Percentiles rank a stretch among this genome's conserved stretches.
Evolutionary conservation across 2,888 invertebrate genomes (phyloP).

Genomic region (Strigamia transsilvanica): DNA sequence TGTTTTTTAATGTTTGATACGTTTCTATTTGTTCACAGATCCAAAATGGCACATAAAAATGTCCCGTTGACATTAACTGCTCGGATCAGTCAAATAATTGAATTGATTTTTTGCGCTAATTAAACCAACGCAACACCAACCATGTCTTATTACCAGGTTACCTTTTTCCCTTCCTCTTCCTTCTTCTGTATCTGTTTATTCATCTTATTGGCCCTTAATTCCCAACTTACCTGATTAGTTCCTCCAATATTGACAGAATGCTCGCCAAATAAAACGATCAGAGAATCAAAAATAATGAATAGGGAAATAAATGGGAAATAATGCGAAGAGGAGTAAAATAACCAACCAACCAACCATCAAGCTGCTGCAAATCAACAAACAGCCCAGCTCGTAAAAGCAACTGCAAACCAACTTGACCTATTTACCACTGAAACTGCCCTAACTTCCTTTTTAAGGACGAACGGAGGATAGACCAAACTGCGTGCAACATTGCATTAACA

Average conservation of each 20-base stretch:
- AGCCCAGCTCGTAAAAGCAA: not conserved
- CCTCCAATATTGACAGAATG: not conserved
- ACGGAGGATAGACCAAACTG: not conserved
- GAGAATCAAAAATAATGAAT: not conserved
- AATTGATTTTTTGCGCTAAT: no score
- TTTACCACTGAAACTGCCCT: not conserved
- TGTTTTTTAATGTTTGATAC: no score
- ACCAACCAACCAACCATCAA: no score
- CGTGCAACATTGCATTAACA: not conserved
- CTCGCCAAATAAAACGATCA: not conserved
- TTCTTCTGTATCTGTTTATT: not conserved
- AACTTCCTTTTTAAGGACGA: slow-evolving; percentile 23
- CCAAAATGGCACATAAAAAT: no score
- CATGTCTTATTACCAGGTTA: not conserved
- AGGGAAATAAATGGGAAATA: not conserved
- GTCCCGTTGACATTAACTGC: no score
- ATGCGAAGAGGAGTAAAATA: not conserved
- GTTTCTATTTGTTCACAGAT: no score
- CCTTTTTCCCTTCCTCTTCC: not conserved
- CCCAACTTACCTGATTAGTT: not conserved
- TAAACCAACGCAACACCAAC: no score
- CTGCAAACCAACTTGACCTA: slow-evolving; percentile 18
- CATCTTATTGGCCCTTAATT: not conserved
- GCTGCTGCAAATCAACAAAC: not conserved
- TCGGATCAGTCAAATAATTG: no score